Percentiles rank a stretch among this genome's conserved stretches.
These are phyloP conservation scores for Crax fasciolata DNA, from an alignment of 2,797 vertebrate genomes.

Conservation along the genomic window DNA sequence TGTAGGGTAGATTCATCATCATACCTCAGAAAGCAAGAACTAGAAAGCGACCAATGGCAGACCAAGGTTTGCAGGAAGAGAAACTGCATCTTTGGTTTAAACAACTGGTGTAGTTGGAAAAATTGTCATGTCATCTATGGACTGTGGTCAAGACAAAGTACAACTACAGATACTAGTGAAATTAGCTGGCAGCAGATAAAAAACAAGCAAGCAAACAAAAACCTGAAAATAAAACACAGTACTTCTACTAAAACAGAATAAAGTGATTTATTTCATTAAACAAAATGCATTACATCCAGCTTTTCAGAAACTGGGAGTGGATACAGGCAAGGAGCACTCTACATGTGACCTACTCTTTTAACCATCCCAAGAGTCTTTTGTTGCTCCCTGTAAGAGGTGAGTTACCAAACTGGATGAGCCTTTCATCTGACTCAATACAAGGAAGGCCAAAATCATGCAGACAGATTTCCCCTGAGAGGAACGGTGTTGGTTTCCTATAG, in stretches of 20 bases:
- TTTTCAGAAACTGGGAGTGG: background rate
- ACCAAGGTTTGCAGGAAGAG: background rate
- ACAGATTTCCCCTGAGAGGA: conserved; percentile 5
- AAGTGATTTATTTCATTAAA: background rate
- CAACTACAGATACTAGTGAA: background rate
- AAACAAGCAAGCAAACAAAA: background rate
- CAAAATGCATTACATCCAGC: background rate
- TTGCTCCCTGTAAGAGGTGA: background rate
- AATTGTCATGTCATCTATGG: background rate
- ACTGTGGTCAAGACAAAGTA: background rate
- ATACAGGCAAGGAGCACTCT: background rate
- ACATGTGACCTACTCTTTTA: fast-evolving
- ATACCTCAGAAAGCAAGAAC: background rate
- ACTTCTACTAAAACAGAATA: background rate
- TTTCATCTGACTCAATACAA: background rate
- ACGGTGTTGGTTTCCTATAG: conserved; percentile 59
- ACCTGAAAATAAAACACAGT: background rate
- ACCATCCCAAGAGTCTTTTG: background rate
- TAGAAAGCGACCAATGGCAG: background rate
- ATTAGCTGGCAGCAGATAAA: background rate
- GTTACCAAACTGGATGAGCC: background rate
- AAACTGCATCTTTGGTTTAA: background rate
- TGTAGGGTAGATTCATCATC: background rate
- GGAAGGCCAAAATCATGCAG: background rate
- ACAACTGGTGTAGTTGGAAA: background rate